phyloP scores from a whole-genome alignment of 2,888 invertebrate genomes.

The Rutpela maculata region DNA sequence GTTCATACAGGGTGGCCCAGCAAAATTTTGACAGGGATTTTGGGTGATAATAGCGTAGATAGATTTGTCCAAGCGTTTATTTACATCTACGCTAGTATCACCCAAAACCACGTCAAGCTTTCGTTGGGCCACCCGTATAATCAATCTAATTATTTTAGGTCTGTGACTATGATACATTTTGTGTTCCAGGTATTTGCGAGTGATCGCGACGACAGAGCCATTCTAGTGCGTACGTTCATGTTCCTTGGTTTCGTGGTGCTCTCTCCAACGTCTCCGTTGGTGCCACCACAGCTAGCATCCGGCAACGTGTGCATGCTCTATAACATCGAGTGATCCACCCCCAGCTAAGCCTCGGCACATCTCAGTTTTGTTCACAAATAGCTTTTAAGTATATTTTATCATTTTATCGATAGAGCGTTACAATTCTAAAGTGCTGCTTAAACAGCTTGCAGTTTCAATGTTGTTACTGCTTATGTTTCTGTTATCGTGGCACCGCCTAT shows the following conservation, averaged over 20 bases:
- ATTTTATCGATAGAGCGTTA: constrained; percentile 22
- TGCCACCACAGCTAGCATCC: constrained; percentile 77
- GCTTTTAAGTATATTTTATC: constrained; percentile 18
- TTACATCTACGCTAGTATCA: no score
- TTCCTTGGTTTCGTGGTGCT: constrained; percentile 95
- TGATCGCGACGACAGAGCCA: constrained; percentile 88
- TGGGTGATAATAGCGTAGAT: no score
- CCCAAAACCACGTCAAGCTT: no score
- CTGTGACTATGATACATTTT: not conserved
- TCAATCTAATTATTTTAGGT: no score
- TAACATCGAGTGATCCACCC: constrained; percentile 72
- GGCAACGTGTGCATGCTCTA: constrained; percentile 73
- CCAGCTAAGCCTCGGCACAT: constrained; percentile 66
- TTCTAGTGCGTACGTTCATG: constrained; percentile 96
- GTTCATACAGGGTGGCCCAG: no score
- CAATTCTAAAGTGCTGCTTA: constrained; percentile 25
- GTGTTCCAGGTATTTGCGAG: constrained; percentile 68
- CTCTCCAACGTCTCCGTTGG: constrained; percentile 86
- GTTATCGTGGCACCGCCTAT: not conserved
- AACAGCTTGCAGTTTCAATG: constrained; percentile 16
- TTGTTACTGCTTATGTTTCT: constrained; percentile 10
- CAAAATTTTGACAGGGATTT: no score
- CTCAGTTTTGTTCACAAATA: constrained; percentile 57
- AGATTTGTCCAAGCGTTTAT: no score
- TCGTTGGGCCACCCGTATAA: no score